A percentile compares a stretch with the other conserved stretches of the same genome.
Conservation (phyloP, 2,113 vertebrate genomes). For the Camelus bactrianus region DNA sequence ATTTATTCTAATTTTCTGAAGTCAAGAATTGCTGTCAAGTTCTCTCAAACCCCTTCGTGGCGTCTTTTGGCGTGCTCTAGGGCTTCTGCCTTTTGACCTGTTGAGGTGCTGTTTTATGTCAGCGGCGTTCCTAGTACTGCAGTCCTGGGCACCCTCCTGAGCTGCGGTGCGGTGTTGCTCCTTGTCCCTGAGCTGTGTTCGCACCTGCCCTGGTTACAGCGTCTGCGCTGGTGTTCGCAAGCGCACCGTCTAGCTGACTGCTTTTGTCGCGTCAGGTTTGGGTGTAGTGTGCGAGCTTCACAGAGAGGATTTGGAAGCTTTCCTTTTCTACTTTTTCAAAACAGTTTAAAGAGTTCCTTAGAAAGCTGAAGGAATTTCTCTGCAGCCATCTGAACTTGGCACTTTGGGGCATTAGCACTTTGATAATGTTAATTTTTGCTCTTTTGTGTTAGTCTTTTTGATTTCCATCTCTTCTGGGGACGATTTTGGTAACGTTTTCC, state of each 20-base stretch:
- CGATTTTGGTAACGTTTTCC: constrained; percentile 24
- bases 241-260: neutral
- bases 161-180: too few species aligned
- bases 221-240: neutral
- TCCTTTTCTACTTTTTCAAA: neutral
- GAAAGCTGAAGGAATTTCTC: neutral
- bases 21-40: neutral
- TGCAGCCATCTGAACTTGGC: neutral
- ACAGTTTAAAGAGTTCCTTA: neutral
- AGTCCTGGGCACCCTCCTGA: neutral
- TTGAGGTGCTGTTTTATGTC: neutral
- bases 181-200: neutral
- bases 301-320: neutral
- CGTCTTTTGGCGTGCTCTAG: neutral
- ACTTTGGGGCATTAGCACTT: neutral
- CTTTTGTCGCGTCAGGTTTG: neutral
- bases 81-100: neutral
- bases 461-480: neutral
- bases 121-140: neutral
- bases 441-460: neutral
- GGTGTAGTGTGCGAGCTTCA: neutral
- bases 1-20: neutral
- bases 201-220: neutral
- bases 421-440: neutral
- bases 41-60: neutral